Base-by-base conservation (phyloP, 2,888 invertebrate genomes). In the Tethea ocularis region DNA sequence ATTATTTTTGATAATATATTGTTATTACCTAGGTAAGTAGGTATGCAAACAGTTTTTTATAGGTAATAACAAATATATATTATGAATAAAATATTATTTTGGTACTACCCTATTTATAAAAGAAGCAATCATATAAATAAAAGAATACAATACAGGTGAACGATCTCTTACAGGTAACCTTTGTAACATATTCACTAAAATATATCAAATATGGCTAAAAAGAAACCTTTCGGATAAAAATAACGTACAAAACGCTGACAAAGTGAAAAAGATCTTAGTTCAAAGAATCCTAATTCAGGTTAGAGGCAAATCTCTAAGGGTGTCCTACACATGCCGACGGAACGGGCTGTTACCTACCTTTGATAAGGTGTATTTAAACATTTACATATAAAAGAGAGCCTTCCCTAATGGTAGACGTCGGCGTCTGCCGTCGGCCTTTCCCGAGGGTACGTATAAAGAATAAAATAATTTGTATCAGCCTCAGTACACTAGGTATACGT, bases 351-450 rank as follows among this genome's bases (percentile, higher is more conserved):
- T 20, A 46, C 46, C 46, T 20, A 46, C 46, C 46, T 46, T 46
- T 46, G 46, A 46, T 46, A 46, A 61, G 63, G n/a, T 56, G 54
- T 60, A 56, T 57, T 69, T 62, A 66, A 71, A 68, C 56, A 68
- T 69, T 68, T 66, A 69, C 64, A 61, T 66, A 62, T 55, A 61
- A 66, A 68, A 69, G 67, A 69, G 67, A 57, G 58, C 52, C 46
- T 6, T 36, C 13, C 36, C 61, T 61, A 59, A 66, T 60, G 61
- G 60, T 17, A 51, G 24, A 52, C 20, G 17, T 20, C 46, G 20
- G 20, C 11, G 1, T n/a, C 26, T 51, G 63, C 61, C 59, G 67
- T 22, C 67, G 67, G 59, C 60, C 57, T 63, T 13, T 36, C 52
- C 67, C 58, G 57, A 36, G 23, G 70, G 52, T 63, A 8, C 38